phyloP scores from a whole-genome alignment of 2,888 invertebrate species.

The Pteria penguin region DNA sequence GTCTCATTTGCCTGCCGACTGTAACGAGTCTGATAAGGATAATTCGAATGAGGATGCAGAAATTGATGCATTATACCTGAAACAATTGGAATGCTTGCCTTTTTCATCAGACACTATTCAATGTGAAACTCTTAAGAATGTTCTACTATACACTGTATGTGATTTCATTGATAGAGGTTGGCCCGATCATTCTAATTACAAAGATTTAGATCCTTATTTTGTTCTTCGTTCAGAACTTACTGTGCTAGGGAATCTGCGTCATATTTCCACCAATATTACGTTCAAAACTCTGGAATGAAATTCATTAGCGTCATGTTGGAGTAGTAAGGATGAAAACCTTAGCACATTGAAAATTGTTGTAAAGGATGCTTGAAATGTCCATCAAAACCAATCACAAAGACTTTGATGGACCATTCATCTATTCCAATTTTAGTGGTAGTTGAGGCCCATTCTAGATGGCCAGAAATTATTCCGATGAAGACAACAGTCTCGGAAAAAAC shows the following conservation, averaged over 20 bases:
- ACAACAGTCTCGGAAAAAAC: conserved; percentile 6
- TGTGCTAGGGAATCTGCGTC: conserved; percentile 53
- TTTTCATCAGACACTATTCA: neutral
- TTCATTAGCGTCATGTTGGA: conserved; percentile 68
- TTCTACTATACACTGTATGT: neutral
- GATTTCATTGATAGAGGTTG: neutral
- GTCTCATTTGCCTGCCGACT: too few species aligned
- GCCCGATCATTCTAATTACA: neutral
- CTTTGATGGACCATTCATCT: conserved; percentile 75
- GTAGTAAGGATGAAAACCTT: conserved; percentile 65
- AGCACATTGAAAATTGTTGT: conserved; percentile 58
- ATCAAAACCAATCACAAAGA: conserved; percentile 78
- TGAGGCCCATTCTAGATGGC: conserved; percentile 80
- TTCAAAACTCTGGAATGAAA: conserved; percentile 49
- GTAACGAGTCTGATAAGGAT: too few species aligned
- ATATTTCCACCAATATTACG: conserved; percentile 61
- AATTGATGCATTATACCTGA: neutral
- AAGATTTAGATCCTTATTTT: conserved; percentile 7
- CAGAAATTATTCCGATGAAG: conserved; percentile 35
- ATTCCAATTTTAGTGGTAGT: conserved; percentile 74
- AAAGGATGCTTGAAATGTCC: conserved; percentile 54
- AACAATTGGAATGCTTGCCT: conserved; percentile 6
- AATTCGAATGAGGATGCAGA: neutral
- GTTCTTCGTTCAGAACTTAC: neutral
- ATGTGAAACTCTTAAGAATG: neutral